Evolutionary conservation across 2,888 invertebrate species (phyloP), one percentile per base, ranked within the genome.

Genomic region (Mactromeris polynyma): DNA sequence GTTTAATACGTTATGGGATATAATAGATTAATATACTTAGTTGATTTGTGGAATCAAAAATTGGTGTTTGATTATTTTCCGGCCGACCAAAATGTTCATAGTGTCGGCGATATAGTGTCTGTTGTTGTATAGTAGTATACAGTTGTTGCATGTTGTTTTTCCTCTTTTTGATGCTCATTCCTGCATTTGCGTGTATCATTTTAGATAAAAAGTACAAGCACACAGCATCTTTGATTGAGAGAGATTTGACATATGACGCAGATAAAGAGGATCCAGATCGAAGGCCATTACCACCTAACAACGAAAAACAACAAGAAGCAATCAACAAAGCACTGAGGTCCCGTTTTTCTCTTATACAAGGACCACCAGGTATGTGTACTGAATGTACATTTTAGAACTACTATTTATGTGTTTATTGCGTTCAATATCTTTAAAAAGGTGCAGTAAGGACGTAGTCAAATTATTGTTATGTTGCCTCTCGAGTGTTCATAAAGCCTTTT

Each of bases 301-400:
- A 42, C 33, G 26, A 19, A 46, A 88, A n/a, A 46, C 94, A 94
- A 86, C 85, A 88, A 19, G 86, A 93, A 79, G 94, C 94, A 11
- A 94, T 94, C 17, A 81, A 90, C 33, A 92, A 89, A 38, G 93
- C 94, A 31, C 54, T 94, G 7, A 89, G 54, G 19, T 86, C 89
- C 2, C 89, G 90, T 31, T 92, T 94, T 81, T 83, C 92, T 3
- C 89, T 94, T 9, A 94, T 94, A 26, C 93, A 94, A 81, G 94
- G 94, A n/a, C 94, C 94, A 9, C 94, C 94, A 91, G 94, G 94
- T 94, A 83, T 42, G 6, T 54, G 19, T 31, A 14, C 21, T 46
- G 2, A 3, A 33, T 79, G 33, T 33, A 36, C 11, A 73, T 33
- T 78, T 36, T 64, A 26, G 26, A 64, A 64, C 26, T 11, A n/a